Conservation (phyloP, 2,113 vertebrate genomes). For the Aramus guarauna region DNA sequence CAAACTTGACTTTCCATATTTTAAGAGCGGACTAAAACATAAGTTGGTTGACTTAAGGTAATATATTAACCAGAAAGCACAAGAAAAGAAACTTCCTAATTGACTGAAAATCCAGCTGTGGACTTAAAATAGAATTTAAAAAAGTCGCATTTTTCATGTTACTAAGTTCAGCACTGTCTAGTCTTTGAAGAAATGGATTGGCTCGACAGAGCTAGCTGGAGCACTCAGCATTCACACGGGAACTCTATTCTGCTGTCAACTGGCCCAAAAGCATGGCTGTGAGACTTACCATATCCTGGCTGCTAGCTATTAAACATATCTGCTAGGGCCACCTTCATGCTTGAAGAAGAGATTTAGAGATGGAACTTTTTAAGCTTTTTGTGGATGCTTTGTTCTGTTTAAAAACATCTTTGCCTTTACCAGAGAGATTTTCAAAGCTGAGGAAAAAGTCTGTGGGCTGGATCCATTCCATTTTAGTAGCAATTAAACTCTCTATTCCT, state of each 20-base stretch:
- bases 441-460: slow-evolving; percentile 7
- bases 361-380: background rate
- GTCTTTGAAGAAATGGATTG: slow-evolving; percentile 61
- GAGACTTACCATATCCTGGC: slow-evolving; percentile 43
- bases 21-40: background rate
- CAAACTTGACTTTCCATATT: background rate
- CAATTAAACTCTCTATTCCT: background rate
- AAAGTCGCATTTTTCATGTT: slow-evolving; percentile 59
- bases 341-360: background rate
- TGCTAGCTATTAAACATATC: background rate
- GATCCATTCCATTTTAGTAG: background rate
- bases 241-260: slow-evolving; percentile 57
- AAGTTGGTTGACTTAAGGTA: slow-evolving; percentile 26
- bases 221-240: slow-evolving; percentile 63
- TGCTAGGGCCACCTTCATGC: background rate
- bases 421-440: background rate
- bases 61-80: slow-evolving; percentile 32
- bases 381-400: background rate
- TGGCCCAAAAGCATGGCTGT: slow-evolving; percentile 8
- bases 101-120: slow-evolving; percentile 36
- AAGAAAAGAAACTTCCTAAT: slow-evolving; percentile 28
- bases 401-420: slow-evolving; percentile 8
- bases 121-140: slow-evolving; percentile 43
- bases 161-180: slow-evolving; percentile 61
- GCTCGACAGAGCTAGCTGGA: background rate